Base-by-base conservation (phyloP, 1,140 invertebrate species). In the Sarcophaga bullata region DNA sequence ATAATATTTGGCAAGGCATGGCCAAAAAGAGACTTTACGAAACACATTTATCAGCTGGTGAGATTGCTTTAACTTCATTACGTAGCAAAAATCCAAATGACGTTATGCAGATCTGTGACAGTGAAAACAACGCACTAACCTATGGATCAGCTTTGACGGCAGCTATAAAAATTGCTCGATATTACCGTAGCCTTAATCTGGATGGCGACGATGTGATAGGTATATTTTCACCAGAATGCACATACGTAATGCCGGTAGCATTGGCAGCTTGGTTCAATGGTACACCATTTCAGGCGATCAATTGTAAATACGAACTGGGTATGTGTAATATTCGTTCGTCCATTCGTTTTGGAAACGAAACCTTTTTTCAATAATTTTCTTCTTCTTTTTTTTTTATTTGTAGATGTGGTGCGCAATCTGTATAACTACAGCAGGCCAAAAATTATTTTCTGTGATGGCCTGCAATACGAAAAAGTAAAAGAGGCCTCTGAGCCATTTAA, bases 361-460 rank as follows among this genome's bases (percentile, higher is more conserved):
- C 8, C 8, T 37, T 37, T 4, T 37, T 37, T 37, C 25, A 37
- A 37, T 37, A 4, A 37, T 2, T 37, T 37, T 37, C 25, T 37
- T 37, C 25, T 37, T 37, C n/a, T 37, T 37, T 4, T 37, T 37
- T 37, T 37, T 37, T 37, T 1, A 4, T 49, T 82, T 49, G 0
- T 11, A 84, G 85, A 80, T 52, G 88, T 86, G 6, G 84, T 90
- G 37, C 85, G 85, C 73, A 84, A 89, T 73, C 84, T 90, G 11
- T 88, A 88, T 50, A 84, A 82, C 46, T 85, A 86, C 37, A 90
- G 87, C 8, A 84, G 86, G n/a, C 89, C 89, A 3, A 84, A 85
- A 3, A 80, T 89, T 8, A 86, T 90, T 11, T 90, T 90, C 48
- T 90, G 89, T 49, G 89, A 90, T 82, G 86, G 85, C 15, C 54